Percentiles rank a stretch among this genome's conserved stretches.
phyloP scores from a whole-genome alignment of 2,113 vertebrate species.

The Chloebia gouldiae region DNA sequence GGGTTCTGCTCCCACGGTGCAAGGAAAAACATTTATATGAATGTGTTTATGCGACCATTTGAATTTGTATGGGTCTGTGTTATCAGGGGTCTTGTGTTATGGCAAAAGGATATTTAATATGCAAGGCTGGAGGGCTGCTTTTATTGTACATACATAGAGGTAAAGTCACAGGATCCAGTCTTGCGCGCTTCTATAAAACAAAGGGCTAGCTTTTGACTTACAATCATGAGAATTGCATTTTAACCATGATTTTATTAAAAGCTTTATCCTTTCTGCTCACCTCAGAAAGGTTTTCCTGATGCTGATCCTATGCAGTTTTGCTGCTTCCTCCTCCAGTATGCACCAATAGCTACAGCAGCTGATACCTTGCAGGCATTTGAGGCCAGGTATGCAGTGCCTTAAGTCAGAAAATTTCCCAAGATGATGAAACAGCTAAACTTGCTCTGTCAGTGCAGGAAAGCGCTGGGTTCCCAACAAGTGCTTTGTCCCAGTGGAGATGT shows the following conservation, averaged over 20 bases:
- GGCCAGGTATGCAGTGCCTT: background rate
- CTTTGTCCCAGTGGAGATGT: background rate
- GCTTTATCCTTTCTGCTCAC: background rate
- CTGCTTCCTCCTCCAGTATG: background rate
- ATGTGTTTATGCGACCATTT: background rate
- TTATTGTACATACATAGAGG: accelerated
- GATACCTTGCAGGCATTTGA: background rate
- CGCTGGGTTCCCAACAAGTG: background rate
- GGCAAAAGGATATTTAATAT: too few species aligned
- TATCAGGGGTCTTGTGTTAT: background rate
- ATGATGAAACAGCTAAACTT: background rate
- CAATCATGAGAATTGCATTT: background rate
- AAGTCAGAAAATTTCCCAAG: background rate
- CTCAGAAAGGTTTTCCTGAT: background rate
- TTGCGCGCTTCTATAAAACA: background rate
- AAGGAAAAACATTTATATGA: background rate
- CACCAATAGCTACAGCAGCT: background rate
- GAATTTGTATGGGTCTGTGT: accelerated
- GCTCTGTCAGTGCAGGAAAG: background rate
- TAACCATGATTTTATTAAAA: background rate
- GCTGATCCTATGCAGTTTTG: accelerated
- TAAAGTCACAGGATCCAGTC: accelerated
- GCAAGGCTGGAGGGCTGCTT: background rate
- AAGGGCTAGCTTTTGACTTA: background rate
- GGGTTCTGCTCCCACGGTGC: accelerated